Evolutionary conservation across 2,113 vertebrate genomes (phyloP).

Genomic region (Patagioenas fasciata): DNA sequence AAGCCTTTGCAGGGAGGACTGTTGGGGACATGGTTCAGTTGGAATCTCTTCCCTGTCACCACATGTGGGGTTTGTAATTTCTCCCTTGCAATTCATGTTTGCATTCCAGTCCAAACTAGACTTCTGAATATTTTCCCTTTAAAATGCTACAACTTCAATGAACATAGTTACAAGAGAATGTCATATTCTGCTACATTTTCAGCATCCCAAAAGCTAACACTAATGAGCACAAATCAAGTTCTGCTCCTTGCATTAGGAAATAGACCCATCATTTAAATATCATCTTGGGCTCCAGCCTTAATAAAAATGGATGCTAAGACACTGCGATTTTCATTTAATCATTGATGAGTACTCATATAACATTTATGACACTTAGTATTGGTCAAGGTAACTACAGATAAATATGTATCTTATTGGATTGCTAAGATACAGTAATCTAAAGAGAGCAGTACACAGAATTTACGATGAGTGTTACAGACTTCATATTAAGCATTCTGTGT

Average conservation of each 20-base stretch:
- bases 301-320: neutral
- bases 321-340: slow-evolving; percentile 23
- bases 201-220: neutral
- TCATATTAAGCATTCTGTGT: neutral
- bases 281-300: neutral
- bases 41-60: neutral
- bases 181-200: neutral
- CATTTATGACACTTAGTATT: neutral
- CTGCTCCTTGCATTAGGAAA: neutral
- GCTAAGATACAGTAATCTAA: neutral
- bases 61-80: fast-evolving
- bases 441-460: neutral
- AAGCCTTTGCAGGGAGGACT: neutral
- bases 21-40: neutral
- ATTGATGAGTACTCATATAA: neutral
- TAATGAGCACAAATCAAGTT: neutral
- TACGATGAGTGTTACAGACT: neutral
- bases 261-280: neutral
- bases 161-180: neutral
- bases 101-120: neutral
- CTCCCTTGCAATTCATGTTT: neutral
- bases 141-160: neutral
- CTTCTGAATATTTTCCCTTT: neutral
- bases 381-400: neutral
- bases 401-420: neutral